Base-by-base conservation (phyloP, 2,113 vertebrate species). In the Lepisosteus oculatus region DNA sequence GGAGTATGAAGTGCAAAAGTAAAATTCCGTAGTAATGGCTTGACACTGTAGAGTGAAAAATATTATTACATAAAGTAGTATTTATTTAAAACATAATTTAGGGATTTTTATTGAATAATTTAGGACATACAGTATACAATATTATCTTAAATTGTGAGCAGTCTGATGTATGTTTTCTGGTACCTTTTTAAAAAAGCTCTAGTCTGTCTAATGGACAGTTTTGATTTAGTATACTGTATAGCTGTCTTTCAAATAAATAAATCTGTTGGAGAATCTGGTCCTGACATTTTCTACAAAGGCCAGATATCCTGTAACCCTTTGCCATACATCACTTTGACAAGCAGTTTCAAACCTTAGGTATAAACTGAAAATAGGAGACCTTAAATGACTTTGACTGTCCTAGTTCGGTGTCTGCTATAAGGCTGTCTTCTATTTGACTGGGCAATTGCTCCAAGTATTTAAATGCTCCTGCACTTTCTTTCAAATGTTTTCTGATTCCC, bases 241-340 rank as follows among this genome's bases (percentile, higher is more conserved):
- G 14, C 64, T 44, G 43, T 47, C 43, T 45, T 13, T 66, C 13
- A 66, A 66, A 66, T 47, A n/a, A 15, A 66, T 47, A 44, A 51
- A 9, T 13, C 43, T 47, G 12, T 14, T 66, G 43, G 3, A 14
- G 43, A 47, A 7, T 15, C 2, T 44, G 66, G 6, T 41, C 7
- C 66, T 17, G 14, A 51, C 8, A 51, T 67, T 67, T 13, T 15
- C 15, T 54, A 67, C 44, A 67, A n/a, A 29, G 66, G n/a, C 66
- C 45, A 55, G 66, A 29, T 54, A 13, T 41, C 6, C 17, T 55
- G 7, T 47, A 47, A 54, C 45, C 3, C 47, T 9, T 8, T 70
- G 61, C 72, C 80, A 82, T 85, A 80, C 77, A 87, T 87, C 86
- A 86, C 74, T 42, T 78, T 77, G 84, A 85, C 86, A 82, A 79